Percentiles rank a stretch among this genome's conserved stretches.
Conservation (phyloP, 2,113 vertebrate species). For the Mesocricetus auratus region DNA sequence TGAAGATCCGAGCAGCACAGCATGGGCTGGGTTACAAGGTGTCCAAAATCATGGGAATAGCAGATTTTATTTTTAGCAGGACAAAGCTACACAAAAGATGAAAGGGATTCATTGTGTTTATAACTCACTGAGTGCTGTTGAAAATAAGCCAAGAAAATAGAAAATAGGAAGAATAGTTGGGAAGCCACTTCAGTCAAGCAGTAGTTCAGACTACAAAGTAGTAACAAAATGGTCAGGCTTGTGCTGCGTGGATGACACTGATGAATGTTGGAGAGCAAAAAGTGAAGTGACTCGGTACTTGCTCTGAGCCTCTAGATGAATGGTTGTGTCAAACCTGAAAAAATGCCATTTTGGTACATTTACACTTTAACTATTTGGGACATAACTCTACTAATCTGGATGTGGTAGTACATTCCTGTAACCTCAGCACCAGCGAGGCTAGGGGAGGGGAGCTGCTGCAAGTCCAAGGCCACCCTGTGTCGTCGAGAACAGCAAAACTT, state of each 20-base stretch:
- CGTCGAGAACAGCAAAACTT: background rate
- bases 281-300: background rate
- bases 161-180: background rate
- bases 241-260: background rate
- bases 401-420: background rate
- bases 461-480: background rate
- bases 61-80: constrained; percentile 17
- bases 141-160: constrained; percentile 35
- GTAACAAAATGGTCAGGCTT: background rate
- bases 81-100: constrained; percentile 4
- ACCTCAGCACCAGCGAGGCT: background rate
- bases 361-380: background rate
- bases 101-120: background rate
- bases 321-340: background rate
- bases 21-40: background rate
- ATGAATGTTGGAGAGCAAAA: background rate
- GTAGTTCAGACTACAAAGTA: background rate
- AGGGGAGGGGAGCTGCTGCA: background rate
- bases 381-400: background rate
- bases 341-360: background rate
- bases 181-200: background rate
- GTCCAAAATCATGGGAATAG: background rate
- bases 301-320: background rate
- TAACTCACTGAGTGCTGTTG: constrained; percentile 8
- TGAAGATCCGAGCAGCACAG: background rate